A percentile compares a stretch with the other conserved stretches of the same genome.
phyloP scores from a whole-genome alignment of 2,113 vertebrate genomes.

The Pteropus alecto region DNA sequence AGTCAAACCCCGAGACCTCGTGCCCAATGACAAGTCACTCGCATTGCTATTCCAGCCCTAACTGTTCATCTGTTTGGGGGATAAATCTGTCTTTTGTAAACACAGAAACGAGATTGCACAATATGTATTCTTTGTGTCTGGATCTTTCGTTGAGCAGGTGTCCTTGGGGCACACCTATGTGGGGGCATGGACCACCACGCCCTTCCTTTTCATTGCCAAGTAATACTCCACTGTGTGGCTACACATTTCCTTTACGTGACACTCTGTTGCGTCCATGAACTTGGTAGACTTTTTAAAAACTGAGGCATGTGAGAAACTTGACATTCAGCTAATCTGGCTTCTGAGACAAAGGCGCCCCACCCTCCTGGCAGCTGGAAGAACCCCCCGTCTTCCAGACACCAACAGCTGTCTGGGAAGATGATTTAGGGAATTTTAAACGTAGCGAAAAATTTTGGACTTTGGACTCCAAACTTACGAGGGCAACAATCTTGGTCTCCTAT shows the following conservation, averaged over 20 bases:
- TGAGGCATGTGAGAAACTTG: no score
- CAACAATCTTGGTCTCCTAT: background rate
- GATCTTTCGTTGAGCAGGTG: fast-evolving
- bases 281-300: background rate
- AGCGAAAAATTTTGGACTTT: background rate
- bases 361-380: background rate
- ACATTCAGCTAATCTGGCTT: background rate
- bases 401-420: background rate
- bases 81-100: background rate
- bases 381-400: background rate
- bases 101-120: background rate
- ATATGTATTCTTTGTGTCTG: no score
- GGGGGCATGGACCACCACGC: background rate
- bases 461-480: background rate
- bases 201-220: background rate
- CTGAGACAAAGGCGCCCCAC: background rate
- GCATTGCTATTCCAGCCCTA: background rate
- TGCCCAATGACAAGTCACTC: background rate
- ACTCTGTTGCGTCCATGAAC: background rate
- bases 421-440: background rate
- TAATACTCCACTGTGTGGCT: fast-evolving
- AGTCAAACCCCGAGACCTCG: no score
- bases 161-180: background rate
- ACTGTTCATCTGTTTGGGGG: no score
- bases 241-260: background rate